Conservation (phyloP, 1,140 invertebrate genomes). For the Trissolcus basalis region DNA sequence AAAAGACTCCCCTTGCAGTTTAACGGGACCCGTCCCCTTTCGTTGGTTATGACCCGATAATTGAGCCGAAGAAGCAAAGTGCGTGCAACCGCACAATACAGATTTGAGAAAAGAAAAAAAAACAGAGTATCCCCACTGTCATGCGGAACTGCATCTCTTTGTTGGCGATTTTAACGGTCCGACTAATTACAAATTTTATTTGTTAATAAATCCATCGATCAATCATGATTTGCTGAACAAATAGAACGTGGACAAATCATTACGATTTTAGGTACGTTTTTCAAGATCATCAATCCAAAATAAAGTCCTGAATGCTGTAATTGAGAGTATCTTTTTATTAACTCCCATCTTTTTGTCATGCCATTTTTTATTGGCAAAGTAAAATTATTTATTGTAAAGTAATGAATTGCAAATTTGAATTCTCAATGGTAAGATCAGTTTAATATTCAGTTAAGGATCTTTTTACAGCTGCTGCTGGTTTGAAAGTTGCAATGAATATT, state of each 20-base stretch:
- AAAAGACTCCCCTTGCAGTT: constrained; percentile 46
- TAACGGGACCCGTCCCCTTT: constrained; percentile 52
- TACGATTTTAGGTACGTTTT: background rate
- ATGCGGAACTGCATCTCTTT: constrained; percentile 36
- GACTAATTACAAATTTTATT: constrained; percentile 36
- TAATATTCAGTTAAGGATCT: too few relatives aligned
- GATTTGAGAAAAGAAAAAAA: constrained; percentile 27
- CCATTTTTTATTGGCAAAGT: too few relatives aligned
- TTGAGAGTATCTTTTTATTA: too few relatives aligned
- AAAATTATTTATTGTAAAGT: too few relatives aligned
- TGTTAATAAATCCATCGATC: constrained; percentile 23
- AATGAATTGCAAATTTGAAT: too few relatives aligned
- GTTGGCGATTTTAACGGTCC: constrained; percentile 32
- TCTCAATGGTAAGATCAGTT: too few relatives aligned
- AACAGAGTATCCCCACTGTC: constrained; percentile 11
- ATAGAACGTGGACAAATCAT: constrained; percentile 25
- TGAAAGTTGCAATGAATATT: too few relatives aligned
- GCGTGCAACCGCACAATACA: constrained; percentile 50
- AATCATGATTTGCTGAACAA: constrained; percentile 22
- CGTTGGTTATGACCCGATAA: constrained; percentile 37
- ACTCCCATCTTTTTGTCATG: too few relatives aligned
- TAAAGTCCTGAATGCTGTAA: background rate
- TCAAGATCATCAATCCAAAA: background rate
- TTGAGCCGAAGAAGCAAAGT: constrained; percentile 40
- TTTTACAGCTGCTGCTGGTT: too few relatives aligned